A percentile compares a stretch with the other conserved stretches of the same genome.
Conservation (phyloP, 2,888 invertebrate species). For the Leptothorax acervorum region DNA sequence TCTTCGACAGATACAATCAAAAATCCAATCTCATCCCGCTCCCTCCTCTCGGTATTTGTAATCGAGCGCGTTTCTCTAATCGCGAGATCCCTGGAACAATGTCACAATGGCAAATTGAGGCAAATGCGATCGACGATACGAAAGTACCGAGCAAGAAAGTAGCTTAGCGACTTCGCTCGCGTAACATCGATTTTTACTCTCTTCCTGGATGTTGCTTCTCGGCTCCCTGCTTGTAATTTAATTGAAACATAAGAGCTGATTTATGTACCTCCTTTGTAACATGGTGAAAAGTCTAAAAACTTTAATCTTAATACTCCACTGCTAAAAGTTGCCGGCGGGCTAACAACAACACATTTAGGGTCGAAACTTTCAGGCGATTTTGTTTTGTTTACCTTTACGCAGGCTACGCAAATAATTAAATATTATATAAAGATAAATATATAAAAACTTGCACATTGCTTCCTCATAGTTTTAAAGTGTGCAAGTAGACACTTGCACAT, state of each 20-base stretch:
- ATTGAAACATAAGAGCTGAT: slow-evolving; percentile 47
- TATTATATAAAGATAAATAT: background rate
- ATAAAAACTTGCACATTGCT: too few relatives aligned
- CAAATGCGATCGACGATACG: slow-evolving; percentile 23
- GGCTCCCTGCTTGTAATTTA: slow-evolving; percentile 40
- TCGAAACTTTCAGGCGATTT: background rate
- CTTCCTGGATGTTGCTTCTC: background rate
- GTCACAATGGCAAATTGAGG: slow-evolving; percentile 20
- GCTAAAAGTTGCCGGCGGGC: slow-evolving; percentile 2
- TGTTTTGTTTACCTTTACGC: background rate
- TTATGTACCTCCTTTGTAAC: slow-evolving; percentile 32
- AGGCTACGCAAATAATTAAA: background rate
- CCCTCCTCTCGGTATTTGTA: background rate
- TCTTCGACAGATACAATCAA: background rate
- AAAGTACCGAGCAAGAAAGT: slow-evolving; percentile 16
- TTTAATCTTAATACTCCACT: slow-evolving; percentile 25
- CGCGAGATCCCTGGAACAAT: background rate
- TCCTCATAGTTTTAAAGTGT: too few relatives aligned
- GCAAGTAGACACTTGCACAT: too few relatives aligned
- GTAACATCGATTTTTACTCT: slow-evolving; percentile 42
- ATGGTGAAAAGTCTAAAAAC: slow-evolving; percentile 27
- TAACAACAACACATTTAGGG: slow-evolving; percentile 7
- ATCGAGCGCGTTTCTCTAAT: slow-evolving; percentile 13
- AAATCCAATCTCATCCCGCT: background rate
- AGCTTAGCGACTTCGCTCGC: slow-evolving; percentile 38